phyloP scores from a whole-genome alignment of 2,113 vertebrate genomes.

The Mungos mungo region DNA sequence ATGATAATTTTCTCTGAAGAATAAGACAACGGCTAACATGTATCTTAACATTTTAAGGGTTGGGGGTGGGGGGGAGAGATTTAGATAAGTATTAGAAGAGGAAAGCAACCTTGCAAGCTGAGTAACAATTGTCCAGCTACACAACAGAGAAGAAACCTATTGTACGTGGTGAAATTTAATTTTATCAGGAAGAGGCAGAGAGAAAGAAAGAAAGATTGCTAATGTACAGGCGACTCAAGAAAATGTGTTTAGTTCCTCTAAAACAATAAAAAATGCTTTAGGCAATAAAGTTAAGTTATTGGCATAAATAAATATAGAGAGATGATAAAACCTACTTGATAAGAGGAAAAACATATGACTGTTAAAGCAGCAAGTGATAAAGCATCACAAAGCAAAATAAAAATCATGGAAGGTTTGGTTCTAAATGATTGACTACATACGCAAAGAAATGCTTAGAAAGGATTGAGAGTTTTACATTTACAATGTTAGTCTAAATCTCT shows the following conservation, averaged over 20 bases:
- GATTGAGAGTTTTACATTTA: background rate
- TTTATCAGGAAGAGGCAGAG: constrained; percentile 39
- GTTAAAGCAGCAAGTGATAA: background rate
- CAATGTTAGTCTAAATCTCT: background rate
- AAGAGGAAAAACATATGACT: background rate
- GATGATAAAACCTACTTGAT: background rate
- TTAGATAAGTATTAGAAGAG: background rate
- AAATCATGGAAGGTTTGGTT: background rate
- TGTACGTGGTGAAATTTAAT: constrained; percentile 56
- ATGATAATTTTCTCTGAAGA: background rate
- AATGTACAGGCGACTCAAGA: background rate
- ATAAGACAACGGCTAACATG: background rate
- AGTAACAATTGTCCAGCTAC: background rate
- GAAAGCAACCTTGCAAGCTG: constrained; percentile 28
- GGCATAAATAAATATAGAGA: background rate
- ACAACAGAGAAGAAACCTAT: background rate
- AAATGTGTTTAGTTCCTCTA: constrained; percentile 39
- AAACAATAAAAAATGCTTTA: background rate
- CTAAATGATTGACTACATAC: background rate
- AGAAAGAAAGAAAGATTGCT: constrained; percentile 48
- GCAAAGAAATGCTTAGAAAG: constrained; percentile 40
- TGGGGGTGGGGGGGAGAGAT: too few species aligned
- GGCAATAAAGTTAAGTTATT: background rate
- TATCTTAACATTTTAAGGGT: background rate
- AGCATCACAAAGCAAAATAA: background rate